phyloP scores from a whole-genome alignment of 1,140 invertebrate species.

The Drosophila insularis region DNA sequence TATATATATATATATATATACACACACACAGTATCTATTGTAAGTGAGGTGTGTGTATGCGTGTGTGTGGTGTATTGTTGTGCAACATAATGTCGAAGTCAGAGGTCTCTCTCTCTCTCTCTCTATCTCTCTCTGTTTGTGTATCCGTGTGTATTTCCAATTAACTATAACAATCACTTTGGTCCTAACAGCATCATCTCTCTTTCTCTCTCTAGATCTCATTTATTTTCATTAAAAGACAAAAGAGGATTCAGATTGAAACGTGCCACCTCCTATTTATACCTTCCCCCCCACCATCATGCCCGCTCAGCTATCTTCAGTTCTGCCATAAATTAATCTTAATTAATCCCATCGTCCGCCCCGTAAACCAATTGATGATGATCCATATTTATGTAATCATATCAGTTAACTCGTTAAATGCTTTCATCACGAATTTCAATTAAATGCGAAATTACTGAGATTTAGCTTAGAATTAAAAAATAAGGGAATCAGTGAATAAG shows the following conservation, averaged over 20 bases:
- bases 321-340: constrained; percentile 3
- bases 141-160: constrained; percentile 49
- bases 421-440: constrained; percentile 19
- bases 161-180: constrained; percentile 50
- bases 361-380: constrained; percentile 2
- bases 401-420: constrained; percentile 7
- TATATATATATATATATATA: not conserved
- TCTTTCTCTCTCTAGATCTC: not conserved
- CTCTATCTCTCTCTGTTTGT: not conserved
- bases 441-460: constrained; percentile 27
- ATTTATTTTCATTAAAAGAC: constrained; percentile 12
- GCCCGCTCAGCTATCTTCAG: not conserved
- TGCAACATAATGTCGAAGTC: constrained; percentile 69
- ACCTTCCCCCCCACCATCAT: not conserved
- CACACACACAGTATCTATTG: constrained; percentile 4
- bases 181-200: not conserved
- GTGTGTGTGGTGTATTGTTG: constrained; percentile 39
- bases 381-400: constrained; percentile 8
- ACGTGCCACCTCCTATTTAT: not conserved
- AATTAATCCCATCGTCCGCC: constrained; percentile 4
- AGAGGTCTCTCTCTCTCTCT: constrained; percentile 5
- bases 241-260: constrained; percentile 41
- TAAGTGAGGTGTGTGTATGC: not conserved
- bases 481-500: not conserved
- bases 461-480: not conserved